Evolutionary conservation across 2,888 invertebrate genomes (phyloP), one percentile per base, ranked within the genome.

Genomic region (Lasius fuliginosus): DNA sequence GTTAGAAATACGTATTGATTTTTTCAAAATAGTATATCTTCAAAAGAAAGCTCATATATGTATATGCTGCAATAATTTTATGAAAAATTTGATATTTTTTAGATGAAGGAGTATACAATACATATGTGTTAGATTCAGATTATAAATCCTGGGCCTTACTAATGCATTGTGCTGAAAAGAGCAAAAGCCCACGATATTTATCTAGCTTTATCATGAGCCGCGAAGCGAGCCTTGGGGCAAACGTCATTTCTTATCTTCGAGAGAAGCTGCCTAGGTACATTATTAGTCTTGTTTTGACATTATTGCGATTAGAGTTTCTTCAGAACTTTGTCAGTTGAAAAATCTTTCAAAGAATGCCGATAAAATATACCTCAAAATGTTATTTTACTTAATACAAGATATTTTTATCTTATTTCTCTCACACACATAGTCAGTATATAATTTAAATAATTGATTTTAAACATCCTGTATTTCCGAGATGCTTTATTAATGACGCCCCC

Each of bases 91-190:
- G 9, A 30, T 53, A 42, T 42, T 71, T 83, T 95, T 56, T 94
- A 98, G 98, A 98, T 95, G 98, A 98, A 95, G 98, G 98, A 15
- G 96, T 98, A 87, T 98, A 98, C 95, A 98, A 98, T 93, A 98
- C 98, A 0, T 98, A 98, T 93, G 97, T 98, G 0, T 94, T 98
- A 90, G 98, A 98, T 93, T 97, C 98, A 0, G 98, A 98, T 93
- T 98, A 98, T 94, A 96, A 96, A 83, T 97, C 97, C 1, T 98
- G 98, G 98, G 97, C 97, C 0, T 95, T 98, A 64, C 95, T 98
- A 42, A 96, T 98, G 93, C 98, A 98, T 93, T 98, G 98, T 91
- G 98, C 98, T 0, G 98, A 98, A 92, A 98, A 98, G 94, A 96
- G 96, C 69, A 97, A 97, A 89, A 97, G 97, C 64, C 96, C 97